Percentiles rank a stretch among this genome's conserved stretches.
phyloP scores from a whole-genome alignment of 1,140 invertebrate species.

The Bombus waltoni region DNA sequence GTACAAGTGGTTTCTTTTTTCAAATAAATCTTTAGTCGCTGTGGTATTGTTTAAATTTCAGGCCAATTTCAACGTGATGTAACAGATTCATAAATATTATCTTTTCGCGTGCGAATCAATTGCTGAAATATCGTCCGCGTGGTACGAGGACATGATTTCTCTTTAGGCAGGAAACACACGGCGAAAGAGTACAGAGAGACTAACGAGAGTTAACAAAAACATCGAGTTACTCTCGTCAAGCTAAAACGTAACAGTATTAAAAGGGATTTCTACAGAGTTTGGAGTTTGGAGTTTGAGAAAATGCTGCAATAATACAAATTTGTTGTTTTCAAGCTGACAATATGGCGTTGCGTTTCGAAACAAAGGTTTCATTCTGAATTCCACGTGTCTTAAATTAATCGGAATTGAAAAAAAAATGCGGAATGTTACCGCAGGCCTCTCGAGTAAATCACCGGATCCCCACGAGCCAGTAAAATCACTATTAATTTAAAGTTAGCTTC shows the following conservation, averaged over 20 bases:
- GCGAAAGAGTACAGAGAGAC: neutral
- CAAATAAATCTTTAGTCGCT: too few species aligned
- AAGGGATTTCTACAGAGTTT: neutral
- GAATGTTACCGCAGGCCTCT: neutral
- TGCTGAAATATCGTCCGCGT: too few species aligned
- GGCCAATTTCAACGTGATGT: too few species aligned
- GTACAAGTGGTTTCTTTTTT: too few species aligned
- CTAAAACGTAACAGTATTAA: neutral
- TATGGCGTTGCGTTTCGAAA: neutral
- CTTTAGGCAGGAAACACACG: too few species aligned
- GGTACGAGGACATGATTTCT: too few species aligned
- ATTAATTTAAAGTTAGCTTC: constrained; percentile 44
- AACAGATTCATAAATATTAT: too few species aligned
- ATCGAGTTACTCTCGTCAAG: neutral
- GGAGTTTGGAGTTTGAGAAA: too few species aligned
- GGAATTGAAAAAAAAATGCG: too few species aligned
- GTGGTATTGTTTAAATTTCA: neutral
- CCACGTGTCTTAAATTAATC: constrained; percentile 35
- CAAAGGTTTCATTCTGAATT: constrained; percentile 20
- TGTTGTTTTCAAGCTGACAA: neutral
- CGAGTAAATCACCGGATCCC: constrained; percentile 26
- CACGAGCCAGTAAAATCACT: constrained; percentile 3
- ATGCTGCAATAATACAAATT: constrained; percentile 8
- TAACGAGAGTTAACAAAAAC: neutral
- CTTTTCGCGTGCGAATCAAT: too few species aligned